Percentiles rank a stretch among this genome's conserved stretches.
phyloP scores from a whole-genome alignment of 2,888 invertebrate genomes.

The Ctenicera cuprea region DNA sequence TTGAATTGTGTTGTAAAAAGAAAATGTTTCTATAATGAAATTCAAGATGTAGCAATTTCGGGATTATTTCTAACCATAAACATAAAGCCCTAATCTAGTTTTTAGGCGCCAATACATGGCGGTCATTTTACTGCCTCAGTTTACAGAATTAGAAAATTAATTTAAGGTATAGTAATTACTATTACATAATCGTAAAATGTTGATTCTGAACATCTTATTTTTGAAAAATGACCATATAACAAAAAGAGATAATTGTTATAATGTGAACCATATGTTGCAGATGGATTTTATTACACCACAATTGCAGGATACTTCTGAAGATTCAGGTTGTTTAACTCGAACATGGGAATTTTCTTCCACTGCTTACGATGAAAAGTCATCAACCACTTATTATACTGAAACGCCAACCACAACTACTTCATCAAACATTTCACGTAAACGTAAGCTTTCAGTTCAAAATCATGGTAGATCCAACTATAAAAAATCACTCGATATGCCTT shows the following conservation, averaged over 20 bases:
- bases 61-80: not conserved
- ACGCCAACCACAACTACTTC: constrained; percentile 46
- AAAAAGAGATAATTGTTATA: too few relatives aligned
- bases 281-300: constrained; percentile 44
- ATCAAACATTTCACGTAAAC: constrained; percentile 58
- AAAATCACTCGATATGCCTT: not conserved
- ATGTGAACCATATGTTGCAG: constrained; percentile 22
- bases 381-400: constrained; percentile 33
- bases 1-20: not conserved
- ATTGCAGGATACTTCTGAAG: constrained; percentile 44
- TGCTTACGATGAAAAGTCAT: constrained; percentile 36
- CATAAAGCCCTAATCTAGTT: not conserved
- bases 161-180: not conserved
- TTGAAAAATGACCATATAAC: not conserved
- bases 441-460: constrained; percentile 58
- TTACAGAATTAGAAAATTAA: not conserved
- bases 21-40: not conserved
- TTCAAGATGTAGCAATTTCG: not conserved
- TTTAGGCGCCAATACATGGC: constrained; percentile 6
- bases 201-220: not conserved
- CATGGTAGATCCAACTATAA: not conserved
- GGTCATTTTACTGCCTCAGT: not conserved
- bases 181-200: not conserved
- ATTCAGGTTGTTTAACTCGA: constrained; percentile 54
- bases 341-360: constrained; percentile 36